Percentiles rank a stretch among this genome's conserved stretches.
Conservation (phyloP, 2,797 vertebrate species). For the Macroramphosus scolopax region DNA sequence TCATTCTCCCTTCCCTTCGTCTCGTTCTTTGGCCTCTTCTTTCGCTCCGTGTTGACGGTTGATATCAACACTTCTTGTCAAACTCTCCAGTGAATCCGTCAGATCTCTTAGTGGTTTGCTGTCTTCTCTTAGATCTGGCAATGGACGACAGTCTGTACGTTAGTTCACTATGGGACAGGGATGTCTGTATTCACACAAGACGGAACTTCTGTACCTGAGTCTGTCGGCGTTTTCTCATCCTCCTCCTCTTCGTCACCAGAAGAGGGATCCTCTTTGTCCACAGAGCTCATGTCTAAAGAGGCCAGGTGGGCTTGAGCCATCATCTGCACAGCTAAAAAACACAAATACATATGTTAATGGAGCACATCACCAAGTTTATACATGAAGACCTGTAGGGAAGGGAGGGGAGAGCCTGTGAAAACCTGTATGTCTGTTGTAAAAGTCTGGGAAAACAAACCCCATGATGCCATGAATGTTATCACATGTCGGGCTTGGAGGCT, state of each 20-base stretch:
- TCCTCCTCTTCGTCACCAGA: conserved; percentile 76
- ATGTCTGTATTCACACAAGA: background rate
- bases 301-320: conserved; percentile 87
- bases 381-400: background rate
- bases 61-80: conserved; percentile 17
- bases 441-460: too few relatives aligned
- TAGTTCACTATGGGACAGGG: too few relatives aligned
- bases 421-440: too few relatives aligned
- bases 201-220: conserved; percentile 4
- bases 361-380: background rate
- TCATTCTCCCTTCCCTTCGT: conserved; percentile 49
- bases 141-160: background rate
- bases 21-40: conserved; percentile 32
- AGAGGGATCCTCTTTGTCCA: conserved; percentile 66
- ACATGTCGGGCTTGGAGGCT: background rate
- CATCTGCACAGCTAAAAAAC: conserved; percentile 83
- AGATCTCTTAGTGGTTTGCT: conserved; percentile 23
- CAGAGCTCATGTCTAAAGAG: conserved; percentile 71
- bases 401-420: background rate
- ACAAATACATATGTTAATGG: conserved; percentile 1
- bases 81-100: conserved; percentile 17
- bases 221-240: conserved; percentile 48
- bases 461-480: background rate
- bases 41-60: conserved; percentile 13
- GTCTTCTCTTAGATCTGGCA: conserved; percentile 36